Evolutionary conservation across 2,888 invertebrate genomes (phyloP).

Genomic region (Hartigia nigra): DNA sequence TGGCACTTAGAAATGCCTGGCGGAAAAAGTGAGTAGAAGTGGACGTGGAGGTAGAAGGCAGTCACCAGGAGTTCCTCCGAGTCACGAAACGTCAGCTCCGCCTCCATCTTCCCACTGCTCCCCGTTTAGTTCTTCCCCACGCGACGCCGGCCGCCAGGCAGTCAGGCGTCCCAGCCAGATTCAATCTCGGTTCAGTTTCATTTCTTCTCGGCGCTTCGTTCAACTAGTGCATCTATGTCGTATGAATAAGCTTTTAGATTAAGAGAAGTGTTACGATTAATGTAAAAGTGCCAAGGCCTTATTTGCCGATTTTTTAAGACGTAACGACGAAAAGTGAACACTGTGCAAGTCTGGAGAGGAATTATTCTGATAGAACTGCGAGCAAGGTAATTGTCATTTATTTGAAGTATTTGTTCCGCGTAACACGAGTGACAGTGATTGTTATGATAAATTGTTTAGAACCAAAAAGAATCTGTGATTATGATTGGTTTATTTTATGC

Average conservation of each 20-base stretch:
- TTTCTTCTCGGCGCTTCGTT: slow-evolving; percentile 36
- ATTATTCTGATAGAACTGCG: background rate
- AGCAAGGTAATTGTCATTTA: background rate
- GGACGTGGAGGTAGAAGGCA: background rate
- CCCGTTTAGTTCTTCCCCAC: slow-evolving; percentile 31
- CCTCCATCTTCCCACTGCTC: slow-evolving; percentile 30
- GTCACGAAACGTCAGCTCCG: slow-evolving; percentile 25
- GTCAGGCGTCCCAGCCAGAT: slow-evolving; percentile 25
- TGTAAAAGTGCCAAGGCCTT: background rate
- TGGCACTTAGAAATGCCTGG: background rate
- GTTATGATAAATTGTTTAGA: background rate
- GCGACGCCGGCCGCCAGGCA: slow-evolving; percentile 24
- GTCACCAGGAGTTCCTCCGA: background rate
- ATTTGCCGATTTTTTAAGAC: background rate
- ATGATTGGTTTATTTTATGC: background rate
- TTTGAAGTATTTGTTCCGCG: background rate
- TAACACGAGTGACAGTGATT: background rate
- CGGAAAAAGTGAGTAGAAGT: background rate
- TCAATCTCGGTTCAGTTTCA: slow-evolving; percentile 50
- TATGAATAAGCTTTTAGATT: background rate
- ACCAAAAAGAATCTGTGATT: background rate
- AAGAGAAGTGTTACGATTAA: background rate
- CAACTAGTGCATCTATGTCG: background rate
- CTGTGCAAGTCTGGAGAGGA: background rate
- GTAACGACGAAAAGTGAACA: background rate